Percentiles rank a stretch among this genome's conserved stretches.
These are phyloP conservation scores for Halyomorpha halys DNA, from an alignment of 1,140 invertebrate species.

Conservation along the genomic window DNA sequence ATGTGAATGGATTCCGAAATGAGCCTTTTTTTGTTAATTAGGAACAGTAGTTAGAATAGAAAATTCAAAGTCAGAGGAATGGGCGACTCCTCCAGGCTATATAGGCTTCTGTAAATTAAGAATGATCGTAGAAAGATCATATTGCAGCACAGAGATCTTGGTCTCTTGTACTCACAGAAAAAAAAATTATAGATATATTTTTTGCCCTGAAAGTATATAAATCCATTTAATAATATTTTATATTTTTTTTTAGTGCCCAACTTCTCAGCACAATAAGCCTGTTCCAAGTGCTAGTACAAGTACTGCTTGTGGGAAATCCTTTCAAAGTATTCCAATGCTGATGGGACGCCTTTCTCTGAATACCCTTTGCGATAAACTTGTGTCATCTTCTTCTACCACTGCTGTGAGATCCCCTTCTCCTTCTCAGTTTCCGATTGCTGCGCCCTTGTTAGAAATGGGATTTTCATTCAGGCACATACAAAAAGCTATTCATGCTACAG, in stretches of 20 bases:
- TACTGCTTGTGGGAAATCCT: not conserved
- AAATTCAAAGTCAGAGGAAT: too few species aligned
- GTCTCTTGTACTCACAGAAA: too few species aligned
- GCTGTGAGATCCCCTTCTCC: slow-evolving; percentile 35
- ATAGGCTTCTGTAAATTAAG: too few species aligned
- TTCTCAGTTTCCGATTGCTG: slow-evolving; percentile 41
- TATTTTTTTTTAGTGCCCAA: not conserved
- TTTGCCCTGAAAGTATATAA: too few species aligned
- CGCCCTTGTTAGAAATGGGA: slow-evolving; percentile 53
- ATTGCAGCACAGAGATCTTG: too few species aligned
- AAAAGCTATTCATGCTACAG: slow-evolving; percentile 46
- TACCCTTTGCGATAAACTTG: slow-evolving; percentile 1
- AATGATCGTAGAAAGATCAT: too few species aligned
- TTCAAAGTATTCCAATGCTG: not conserved
- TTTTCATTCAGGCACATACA: slow-evolving; percentile 49
- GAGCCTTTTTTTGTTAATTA: too few species aligned
- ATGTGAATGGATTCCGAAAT: too few species aligned
- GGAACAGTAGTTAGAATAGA: too few species aligned
- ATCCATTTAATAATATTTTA: too few species aligned
- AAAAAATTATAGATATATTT: too few species aligned
- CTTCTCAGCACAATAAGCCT: slow-evolving; percentile 9
- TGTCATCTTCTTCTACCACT: not conserved
- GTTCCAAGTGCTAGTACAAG: not conserved
- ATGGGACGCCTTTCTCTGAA: slow-evolving; percentile 6
- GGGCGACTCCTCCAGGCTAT: too few species aligned